Evolutionary conservation across 1,140 invertebrate genomes (phyloP).

Genomic region (Papilio aristodemus): DNA sequence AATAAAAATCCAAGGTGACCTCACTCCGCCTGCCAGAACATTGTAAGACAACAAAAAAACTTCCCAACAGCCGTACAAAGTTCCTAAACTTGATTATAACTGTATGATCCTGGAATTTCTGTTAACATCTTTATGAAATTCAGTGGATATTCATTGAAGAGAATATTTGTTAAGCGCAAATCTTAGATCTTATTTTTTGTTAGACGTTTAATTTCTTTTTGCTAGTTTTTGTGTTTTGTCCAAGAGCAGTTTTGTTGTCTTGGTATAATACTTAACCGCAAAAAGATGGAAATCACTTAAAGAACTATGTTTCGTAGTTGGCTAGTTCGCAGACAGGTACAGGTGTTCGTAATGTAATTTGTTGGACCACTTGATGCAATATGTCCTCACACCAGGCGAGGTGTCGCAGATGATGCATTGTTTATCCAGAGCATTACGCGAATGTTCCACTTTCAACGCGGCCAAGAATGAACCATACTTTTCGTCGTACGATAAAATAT

Average conservation of each 20-base stretch:
- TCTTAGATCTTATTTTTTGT: no score
- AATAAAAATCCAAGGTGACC: background rate
- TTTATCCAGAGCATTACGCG: background rate
- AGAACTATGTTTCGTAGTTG: no score
- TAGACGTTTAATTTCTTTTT: no score
- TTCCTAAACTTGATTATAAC: background rate
- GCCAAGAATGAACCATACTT: constrained; percentile 3
- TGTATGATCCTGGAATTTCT: background rate
- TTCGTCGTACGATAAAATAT: constrained; percentile 7
- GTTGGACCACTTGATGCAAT: background rate
- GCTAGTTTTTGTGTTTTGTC: no score
- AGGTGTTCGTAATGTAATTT: background rate
- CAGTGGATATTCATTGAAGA: background rate
- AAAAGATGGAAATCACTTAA: no score
- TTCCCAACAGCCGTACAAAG: background rate
- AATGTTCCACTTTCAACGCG: constrained; percentile 2
- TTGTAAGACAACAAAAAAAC: background rate
- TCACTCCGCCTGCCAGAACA: background rate
- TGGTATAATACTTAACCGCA: no score
- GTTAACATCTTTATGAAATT: background rate
- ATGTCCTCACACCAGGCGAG: background rate
- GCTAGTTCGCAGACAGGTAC: background rate
- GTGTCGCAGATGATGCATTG: background rate
- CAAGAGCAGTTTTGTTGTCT: no score
- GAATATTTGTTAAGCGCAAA: no score